These are phyloP conservation scores for Vespertilio murinus DNA, from an alignment of 2,797 vertebrate species.

Conservation along the genomic window DNA sequence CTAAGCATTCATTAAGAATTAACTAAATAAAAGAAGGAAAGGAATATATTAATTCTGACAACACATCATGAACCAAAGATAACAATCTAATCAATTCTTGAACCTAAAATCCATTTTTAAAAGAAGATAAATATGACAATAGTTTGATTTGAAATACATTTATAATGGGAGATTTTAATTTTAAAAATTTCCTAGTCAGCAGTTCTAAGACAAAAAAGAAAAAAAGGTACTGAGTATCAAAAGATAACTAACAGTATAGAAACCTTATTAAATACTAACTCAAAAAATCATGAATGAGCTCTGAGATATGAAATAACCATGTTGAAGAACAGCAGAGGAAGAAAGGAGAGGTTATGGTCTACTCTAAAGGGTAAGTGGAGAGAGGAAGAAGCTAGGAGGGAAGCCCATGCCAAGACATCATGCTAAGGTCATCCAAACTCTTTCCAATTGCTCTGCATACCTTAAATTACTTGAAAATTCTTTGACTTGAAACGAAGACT, in stretches of 20 bases:
- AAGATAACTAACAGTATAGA: background rate
- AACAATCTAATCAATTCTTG: background rate
- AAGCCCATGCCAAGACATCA: background rate
- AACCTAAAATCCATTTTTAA: conserved; percentile 32
- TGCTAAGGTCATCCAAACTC: background rate
- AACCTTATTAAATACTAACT: background rate
- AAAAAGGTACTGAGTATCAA: background rate
- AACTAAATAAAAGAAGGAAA: conserved; percentile 1
- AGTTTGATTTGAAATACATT: conserved; percentile 36
- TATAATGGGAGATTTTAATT: conserved; percentile 44
- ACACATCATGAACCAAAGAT: background rate
- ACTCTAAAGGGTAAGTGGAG: background rate
- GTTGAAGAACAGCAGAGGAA: background rate
- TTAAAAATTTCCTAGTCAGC: background rate
- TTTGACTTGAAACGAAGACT: background rate
- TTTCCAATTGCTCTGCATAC: background rate
- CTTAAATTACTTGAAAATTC: conserved; percentile 35
- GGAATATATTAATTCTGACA: background rate
- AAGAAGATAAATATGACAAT: conserved; percentile 37
- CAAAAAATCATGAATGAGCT: background rate
- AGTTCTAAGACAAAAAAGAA: conserved; percentile 23
- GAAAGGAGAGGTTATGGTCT: background rate
- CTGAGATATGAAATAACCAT: background rate
- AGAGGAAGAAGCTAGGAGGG: background rate
- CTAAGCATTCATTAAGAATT: background rate